These are phyloP conservation scores for Cyclura pinguis DNA, from an alignment of 2,797 vertebrate species.

Conservation along the genomic window DNA sequence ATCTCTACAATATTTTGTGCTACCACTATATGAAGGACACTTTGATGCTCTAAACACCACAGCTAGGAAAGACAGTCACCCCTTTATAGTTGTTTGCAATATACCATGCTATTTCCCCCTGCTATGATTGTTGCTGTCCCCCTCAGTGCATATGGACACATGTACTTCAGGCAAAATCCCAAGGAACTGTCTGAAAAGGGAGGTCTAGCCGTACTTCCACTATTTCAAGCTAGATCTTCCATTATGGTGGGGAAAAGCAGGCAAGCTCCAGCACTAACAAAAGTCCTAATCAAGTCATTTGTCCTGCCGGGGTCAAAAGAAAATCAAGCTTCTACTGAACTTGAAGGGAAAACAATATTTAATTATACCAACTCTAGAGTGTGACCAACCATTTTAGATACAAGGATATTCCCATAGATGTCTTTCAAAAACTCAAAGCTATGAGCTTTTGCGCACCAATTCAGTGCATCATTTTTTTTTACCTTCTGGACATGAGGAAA, in stretches of 20 bases:
- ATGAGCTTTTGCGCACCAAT: background rate
- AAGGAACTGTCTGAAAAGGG: background rate
- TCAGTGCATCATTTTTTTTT: background rate
- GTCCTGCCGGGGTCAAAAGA: background rate
- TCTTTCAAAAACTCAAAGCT: background rate
- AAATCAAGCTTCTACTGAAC: background rate
- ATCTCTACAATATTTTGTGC: background rate
- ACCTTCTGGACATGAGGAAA: background rate
- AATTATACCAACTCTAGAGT: background rate
- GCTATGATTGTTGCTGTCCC: too few species aligned
- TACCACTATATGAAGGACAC: background rate
- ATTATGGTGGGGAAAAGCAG: background rate
- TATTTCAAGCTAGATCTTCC: background rate
- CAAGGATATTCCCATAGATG: accelerated
- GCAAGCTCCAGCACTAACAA: background rate
- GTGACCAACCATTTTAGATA: background rate
- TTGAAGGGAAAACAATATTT: background rate
- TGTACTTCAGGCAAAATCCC: background rate
- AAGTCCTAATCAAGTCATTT: background rate
- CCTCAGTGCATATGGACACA: background rate
- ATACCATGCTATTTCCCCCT: too few species aligned
- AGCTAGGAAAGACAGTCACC: background rate
- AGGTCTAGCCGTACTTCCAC: background rate
- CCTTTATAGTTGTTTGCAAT: background rate
- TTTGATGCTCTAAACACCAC: background rate